phyloP scores from a whole-genome alignment of 2,113 vertebrate genomes.

The Lethenteron reissneri region DNA sequence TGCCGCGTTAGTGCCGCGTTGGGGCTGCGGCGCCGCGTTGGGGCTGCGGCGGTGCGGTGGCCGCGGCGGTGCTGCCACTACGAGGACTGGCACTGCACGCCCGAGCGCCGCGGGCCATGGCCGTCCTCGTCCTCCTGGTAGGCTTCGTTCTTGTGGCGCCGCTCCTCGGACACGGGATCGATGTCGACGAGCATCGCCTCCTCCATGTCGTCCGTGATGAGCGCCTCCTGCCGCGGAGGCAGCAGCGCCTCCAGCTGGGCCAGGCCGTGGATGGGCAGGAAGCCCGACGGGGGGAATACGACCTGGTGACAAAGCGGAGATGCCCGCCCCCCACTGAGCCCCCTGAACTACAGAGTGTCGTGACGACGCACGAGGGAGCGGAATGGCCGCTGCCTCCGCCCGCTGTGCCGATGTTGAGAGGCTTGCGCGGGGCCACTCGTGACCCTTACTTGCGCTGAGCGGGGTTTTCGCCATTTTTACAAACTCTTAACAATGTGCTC shows the following conservation, averaged over 20 bases:
- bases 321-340: no score
- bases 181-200: not conserved
- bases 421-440: no score
- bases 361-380: no score
- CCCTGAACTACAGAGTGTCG: no score
- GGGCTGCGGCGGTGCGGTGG: no score
- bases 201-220: conserved; percentile 17
- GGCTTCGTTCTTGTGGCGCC: not conserved
- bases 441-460: no score
- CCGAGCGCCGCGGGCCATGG: not conserved
- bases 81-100: conserved; percentile 1
- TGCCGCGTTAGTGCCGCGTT: no score
- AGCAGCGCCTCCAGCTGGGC: conserved; percentile 53
- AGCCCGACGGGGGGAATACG: conserved; percentile 55
- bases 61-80: not conserved
- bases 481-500: no score
- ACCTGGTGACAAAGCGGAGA: conserved; percentile 25
- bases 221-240: conserved; percentile 42
- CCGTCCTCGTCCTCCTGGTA: not conserved
- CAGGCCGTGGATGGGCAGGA: conserved; percentile 51
- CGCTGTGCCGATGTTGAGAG: no score
- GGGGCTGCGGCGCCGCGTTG: no score
- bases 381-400: no score
- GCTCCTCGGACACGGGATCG: not conserved
- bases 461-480: no score